Conservation (phyloP, 2,113 vertebrate genomes). For the Seriola rivoliana region DNA sequence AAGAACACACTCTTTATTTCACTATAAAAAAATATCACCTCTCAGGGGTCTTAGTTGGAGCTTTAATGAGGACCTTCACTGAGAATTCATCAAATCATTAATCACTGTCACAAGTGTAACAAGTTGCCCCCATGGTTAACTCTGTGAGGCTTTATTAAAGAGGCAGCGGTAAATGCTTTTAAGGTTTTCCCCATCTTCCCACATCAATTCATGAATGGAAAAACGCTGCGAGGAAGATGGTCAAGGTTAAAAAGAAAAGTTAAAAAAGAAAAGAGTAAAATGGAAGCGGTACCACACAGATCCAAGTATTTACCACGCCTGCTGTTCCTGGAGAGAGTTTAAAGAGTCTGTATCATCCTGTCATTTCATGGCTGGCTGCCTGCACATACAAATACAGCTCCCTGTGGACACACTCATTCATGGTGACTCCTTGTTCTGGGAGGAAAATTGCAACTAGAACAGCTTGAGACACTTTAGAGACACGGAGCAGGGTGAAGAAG, state of each 20-base stretch:
- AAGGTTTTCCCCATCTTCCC: neutral
- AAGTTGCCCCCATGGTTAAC: slow-evolving; percentile 16
- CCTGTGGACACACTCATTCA: slow-evolving; percentile 52
- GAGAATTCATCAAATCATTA: slow-evolving; percentile 46
- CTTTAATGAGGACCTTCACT: slow-evolving; percentile 27
- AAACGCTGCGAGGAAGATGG: neutral
- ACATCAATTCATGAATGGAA: slow-evolving; percentile 9
- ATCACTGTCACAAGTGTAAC: slow-evolving; percentile 44
- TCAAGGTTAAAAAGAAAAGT: slow-evolving; percentile 16
- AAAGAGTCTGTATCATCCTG: slow-evolving; percentile 67
- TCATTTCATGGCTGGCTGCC: slow-evolving; percentile 76
- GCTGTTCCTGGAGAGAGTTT: slow-evolving; percentile 63
- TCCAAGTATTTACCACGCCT: slow-evolving; percentile 37
- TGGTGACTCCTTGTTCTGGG: slow-evolving; percentile 52
- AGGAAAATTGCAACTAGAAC: slow-evolving; percentile 53
- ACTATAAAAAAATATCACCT: slow-evolving; percentile 20
- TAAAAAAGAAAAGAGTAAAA: slow-evolving; percentile 14
- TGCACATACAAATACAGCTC: slow-evolving; percentile 66
- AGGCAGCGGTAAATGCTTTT: slow-evolving; percentile 15
- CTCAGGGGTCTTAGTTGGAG: slow-evolving; percentile 5
- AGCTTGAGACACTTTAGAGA: slow-evolving; percentile 53
- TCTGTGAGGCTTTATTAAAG: slow-evolving; percentile 22
- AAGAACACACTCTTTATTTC: slow-evolving; percentile 16
- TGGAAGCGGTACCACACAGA: slow-evolving; percentile 29
- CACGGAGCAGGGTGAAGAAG: slow-evolving; percentile 36